Conservation (phyloP, 2,888 invertebrate species). For the Leptinotarsa juncta region DNA sequence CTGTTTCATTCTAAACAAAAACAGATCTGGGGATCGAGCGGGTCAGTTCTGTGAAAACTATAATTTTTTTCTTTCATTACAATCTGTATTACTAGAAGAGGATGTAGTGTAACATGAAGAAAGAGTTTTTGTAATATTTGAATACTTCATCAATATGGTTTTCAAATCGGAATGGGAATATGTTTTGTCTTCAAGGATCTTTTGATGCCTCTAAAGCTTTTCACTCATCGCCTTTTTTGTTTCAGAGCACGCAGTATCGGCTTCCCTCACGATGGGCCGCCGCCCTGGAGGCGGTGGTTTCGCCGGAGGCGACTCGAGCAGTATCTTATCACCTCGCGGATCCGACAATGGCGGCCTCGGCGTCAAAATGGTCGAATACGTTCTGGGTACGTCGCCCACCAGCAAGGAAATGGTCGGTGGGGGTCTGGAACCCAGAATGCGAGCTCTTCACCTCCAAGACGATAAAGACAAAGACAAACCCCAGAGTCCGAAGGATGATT, state of each 20-base stretch:
- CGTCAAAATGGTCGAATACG: constrained; percentile 99
- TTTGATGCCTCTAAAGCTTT: not conserved
- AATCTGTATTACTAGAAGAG: too few species aligned
- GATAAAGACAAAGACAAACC: constrained; percentile 71
- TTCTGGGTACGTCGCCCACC: constrained; percentile 92
- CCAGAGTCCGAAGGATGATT: constrained; percentile 68
- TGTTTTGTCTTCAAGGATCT: too few species aligned
- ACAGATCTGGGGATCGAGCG: too few species aligned
- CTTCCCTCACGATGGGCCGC: constrained; percentile 82
- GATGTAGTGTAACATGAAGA: too few species aligned
- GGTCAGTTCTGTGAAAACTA: too few species aligned
- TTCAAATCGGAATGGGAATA: not conserved
- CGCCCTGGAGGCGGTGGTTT: constrained; percentile 72
- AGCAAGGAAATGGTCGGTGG: constrained; percentile 71
- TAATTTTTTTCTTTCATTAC: too few species aligned
- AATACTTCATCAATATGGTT: not conserved
- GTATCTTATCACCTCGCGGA: constrained; percentile 78
- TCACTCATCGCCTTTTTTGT: constrained; percentile 49
- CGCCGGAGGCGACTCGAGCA: constrained; percentile 66
- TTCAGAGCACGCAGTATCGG: constrained; percentile 74
- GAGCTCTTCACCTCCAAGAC: constrained; percentile 71
- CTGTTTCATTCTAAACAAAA: too few species aligned
- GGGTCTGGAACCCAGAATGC: constrained; percentile 73
- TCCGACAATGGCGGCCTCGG: constrained; percentile 91
- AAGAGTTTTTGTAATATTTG: too few species aligned